Base-by-base conservation (phyloP, 2,797 vertebrate species). In the Buceros bicornis region DNA sequence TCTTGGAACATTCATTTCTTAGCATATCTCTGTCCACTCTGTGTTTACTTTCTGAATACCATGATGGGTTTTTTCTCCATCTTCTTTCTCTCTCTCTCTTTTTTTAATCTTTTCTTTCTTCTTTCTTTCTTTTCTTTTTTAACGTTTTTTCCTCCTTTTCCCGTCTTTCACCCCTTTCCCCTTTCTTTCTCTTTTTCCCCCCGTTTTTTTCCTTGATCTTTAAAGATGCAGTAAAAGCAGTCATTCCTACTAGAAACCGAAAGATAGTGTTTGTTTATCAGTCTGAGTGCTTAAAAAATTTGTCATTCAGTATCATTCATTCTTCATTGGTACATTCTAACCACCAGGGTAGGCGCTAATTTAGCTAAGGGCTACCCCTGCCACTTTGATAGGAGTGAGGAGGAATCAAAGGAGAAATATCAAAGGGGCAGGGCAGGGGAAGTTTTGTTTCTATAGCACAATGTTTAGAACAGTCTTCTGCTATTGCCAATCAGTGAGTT, bases 91-190 rank as follows among this genome's bases (percentile, higher is more conserved):
- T 26, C n/a, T 26, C 31, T 54, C 37, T 57, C 12, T 71, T 9
- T 50, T 18, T 12, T 45, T 29, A 16, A 18, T 67, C 8, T 5
- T 2, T 2, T 2, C 20, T 26, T 40, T 28, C 35, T 48, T 19
- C 5, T 14, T 4, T 3, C 2, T 3, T 25, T 21, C n/a, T 48
- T 53, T 31, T 12, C 6, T 6, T 20, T 25, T 24, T 12, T 8
- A 3, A 11, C 15, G 20, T 29, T 43, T 43, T 31, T 16, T 31
- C 4, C 12, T 3, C 2, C 5, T 11, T 61, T 22, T 31, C 20
- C 4, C 19, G 2, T 7, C 11, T 17, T 16, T 47, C 7, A 9
- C 6, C 10, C 15, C 9, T 17, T 13, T 10, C 9, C 11, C 16
- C 3, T 42, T 14, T 51, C 21, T 51, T 13, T 14, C 5, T 16